Evolutionary conservation across 2,888 invertebrate species (phyloP), one percentile per base, ranked within the genome.

Genomic region (Celastrina argiolus): DNA sequence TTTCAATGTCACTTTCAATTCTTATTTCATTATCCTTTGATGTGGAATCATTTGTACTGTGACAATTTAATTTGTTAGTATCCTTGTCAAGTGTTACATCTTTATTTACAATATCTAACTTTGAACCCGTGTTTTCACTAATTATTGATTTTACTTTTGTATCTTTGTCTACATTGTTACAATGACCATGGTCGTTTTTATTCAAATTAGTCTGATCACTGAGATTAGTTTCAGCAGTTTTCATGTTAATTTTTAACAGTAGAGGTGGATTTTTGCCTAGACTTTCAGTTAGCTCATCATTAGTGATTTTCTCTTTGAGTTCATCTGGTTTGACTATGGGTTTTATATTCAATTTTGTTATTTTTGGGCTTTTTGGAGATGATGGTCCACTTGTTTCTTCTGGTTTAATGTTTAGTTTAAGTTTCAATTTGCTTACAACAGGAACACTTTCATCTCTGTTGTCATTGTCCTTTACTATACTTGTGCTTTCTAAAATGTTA

Each of bases 291-390:
- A 64, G 69, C 14, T 83, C 80, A 68, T 81, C 79, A 72, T 75
- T 78, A 12, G 36, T 36, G 61, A 59, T 51, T 75, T 80, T 83
- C 56, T 73, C 67, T 39, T 81, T 81, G 64, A 68, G 64, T 67
- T 86, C 85, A 56, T 85, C 87, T 58, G 90, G 92, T 77, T 90
- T 91, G 12, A 91, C 70, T 65, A 92, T 80, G 61, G 92, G 92
- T 78, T 92, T 92, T 65, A 92, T 92, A 73, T 88, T 88, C 66
- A 91, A 73, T 77, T 89, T 91, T 67, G 88, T 87, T 16, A 91
- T 80, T 69, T 83, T 73, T 69, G 89, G 88, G 72, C 82, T 88
- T 76, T 88, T 90, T 67, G 88, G 88, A 42, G 90, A 90, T 67
- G 75, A 75, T 41, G 84, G 83, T 67, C 80, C 78, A 68, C 73